These are phyloP conservation scores for Spilarctia lutea DNA, from an alignment of 2,888 invertebrate species.

Conservation along the genomic window DNA sequence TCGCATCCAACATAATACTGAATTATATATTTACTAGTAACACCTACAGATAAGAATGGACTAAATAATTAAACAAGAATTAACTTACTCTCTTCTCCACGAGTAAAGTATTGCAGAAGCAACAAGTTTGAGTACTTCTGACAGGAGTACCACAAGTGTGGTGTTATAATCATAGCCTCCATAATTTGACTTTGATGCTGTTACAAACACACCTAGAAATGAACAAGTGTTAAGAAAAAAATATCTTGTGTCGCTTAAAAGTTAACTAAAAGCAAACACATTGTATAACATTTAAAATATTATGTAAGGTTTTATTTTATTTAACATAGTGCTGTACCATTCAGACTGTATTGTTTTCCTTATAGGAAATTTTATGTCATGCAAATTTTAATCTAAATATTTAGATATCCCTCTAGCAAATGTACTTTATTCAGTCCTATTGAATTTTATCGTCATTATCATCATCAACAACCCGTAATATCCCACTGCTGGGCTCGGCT, in stretches of 20 bases:
- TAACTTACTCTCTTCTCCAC: constrained; percentile 81
- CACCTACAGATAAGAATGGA: too few species aligned
- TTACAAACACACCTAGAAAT: constrained; percentile 94
- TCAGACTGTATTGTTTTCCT: not conserved
- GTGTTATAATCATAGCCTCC: constrained; percentile 95
- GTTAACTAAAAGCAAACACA: not conserved
- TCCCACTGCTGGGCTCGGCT: too few species aligned
- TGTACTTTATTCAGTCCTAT: not conserved
- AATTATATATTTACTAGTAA: too few species aligned
- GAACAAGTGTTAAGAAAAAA: not conserved
- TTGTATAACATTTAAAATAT: not conserved
- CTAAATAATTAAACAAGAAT: not conserved
- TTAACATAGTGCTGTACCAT: not conserved
- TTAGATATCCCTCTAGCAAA: not conserved
- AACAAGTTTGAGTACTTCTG: constrained; percentile 94
- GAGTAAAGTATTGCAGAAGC: constrained; percentile 91
- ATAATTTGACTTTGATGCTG: constrained; percentile 93
- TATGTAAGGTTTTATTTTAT: not conserved
- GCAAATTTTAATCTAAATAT: not conserved
- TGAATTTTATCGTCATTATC: not conserved
- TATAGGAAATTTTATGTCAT: not conserved
- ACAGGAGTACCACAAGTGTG: constrained; percentile 94
- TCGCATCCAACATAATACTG: too few species aligned
- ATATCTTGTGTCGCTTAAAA: not conserved
- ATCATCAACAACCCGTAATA: too few species aligned